Base-by-base conservation (phyloP, 2,888 invertebrate genomes). In the Eupithecia vulgata region DNA sequence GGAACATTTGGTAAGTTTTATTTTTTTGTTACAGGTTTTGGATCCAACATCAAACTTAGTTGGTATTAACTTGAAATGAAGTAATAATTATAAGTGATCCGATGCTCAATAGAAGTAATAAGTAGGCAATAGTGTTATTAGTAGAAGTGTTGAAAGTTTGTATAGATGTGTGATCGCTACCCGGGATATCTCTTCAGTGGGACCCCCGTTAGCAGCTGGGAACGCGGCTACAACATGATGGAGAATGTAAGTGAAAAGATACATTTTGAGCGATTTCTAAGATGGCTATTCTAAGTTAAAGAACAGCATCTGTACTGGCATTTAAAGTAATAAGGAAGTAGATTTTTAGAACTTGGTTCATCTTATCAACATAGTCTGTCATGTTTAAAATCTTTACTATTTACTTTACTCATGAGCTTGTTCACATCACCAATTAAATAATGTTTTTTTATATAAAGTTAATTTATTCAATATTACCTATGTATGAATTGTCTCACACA, bases 181-280 rank as follows among this genome's bases (percentile, higher is more conserved):
- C 93, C 93, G 1, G 93, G 93, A 34, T 94, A 91, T 81, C 82
- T 92, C 84, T 93, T 90, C 73, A 92, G 94, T 59, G 94, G 94
- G 67, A 93, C 93, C 81, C 94, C 94, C 78, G 93, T 93, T 86
- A 93, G 93, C 81, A 93, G 94, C 85, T 94, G 94, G 94, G 94
- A 94, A 85, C 88, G 93, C 86, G 85, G 93, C 79, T 93, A 89
- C 82, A 90, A 90, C 83, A 87, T 90, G 37, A 79, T 94, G 85
- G 94, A 94, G 84, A 94, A 94, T 90, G 94, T 94, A 75, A 94
- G 94, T 93, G 57, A 4, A 52, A 52, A 8, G 17, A 7, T 1
- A 52, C 21, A 8, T n/a, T 1, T 45, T 13, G 10, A 52, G 7
- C 7, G 10, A 12, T 21, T 21, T 21, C 21, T 52, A 12, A 25